Percentiles rank a stretch among this genome's conserved stretches.
Conservation (phyloP, 2,888 invertebrate genomes). For the Dryadula phaetusa region DNA sequence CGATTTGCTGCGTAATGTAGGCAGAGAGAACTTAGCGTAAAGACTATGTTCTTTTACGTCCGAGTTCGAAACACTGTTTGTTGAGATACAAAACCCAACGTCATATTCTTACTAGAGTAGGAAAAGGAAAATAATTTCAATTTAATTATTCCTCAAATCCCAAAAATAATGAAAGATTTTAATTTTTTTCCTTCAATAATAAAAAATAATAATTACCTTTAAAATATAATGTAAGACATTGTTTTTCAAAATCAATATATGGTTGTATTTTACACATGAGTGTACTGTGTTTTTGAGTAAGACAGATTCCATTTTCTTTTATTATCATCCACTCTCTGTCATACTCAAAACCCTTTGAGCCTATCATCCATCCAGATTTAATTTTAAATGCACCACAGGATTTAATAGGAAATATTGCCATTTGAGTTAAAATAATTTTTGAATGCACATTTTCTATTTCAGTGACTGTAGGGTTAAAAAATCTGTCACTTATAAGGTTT, state of each 20-base stretch:
- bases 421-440: conserved; percentile 61
- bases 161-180: no score
- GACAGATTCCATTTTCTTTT: conserved; percentile 90
- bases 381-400: conserved; percentile 93
- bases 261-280: conserved; percentile 92
- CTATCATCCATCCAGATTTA: conserved; percentile 87
- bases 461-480: conserved; percentile 42
- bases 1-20: no score
- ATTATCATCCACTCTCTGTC: conserved; percentile 98
- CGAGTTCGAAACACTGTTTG: no score
- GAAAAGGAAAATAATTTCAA: no score
- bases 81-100: no score
- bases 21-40: no score
- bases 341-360: conserved; percentile 90
- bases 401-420: conserved; percentile 93
- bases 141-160: no score
- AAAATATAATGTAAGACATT: conserved; percentile 84
- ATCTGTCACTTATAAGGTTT: conserved; percentile 31
- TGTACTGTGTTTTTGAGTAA: conserved; percentile 94
- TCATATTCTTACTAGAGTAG: no score
- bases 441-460: conserved; percentile 47
- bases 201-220: conserved; percentile 76
- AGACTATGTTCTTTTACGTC: no score
- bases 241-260: conserved; percentile 84
- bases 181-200: neutral